Evolutionary conservation across 2,113 vertebrate species (phyloP).

Genomic region (Pterophyllum scalare): DNA sequence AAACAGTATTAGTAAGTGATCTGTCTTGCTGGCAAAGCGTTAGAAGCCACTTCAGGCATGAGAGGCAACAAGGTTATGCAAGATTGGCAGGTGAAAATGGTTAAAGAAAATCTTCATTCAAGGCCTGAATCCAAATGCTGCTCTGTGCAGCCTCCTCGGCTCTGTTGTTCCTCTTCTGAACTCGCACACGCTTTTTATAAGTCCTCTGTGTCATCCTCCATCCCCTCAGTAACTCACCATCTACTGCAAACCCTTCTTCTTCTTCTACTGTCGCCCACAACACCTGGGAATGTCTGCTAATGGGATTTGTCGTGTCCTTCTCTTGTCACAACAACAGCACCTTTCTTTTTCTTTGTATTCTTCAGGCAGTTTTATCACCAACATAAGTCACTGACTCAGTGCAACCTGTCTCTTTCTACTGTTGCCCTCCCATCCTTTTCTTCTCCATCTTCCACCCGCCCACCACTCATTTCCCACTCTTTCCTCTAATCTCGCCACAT

Average conservation of each 20-base stretch:
- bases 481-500: slow-evolving; percentile 20
- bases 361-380: slow-evolving; percentile 46
- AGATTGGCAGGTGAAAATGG: not conserved
- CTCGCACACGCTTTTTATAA: not conserved
- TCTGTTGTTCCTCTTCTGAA: not conserved
- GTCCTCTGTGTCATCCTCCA: not conserved
- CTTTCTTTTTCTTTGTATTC: slow-evolving; percentile 37
- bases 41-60: slow-evolving; percentile 24
- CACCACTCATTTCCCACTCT: slow-evolving; percentile 11
- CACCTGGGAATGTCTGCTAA: slow-evolving; percentile 53
- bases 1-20: slow-evolving; percentile 34
- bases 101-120: slow-evolving; percentile 16
- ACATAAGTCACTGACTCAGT: slow-evolving; percentile 59
- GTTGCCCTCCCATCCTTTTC: not conserved
- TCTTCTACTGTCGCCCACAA: slow-evolving; percentile 27
- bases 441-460: not conserved
- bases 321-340: slow-evolving; percentile 51
- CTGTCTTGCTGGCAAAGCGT: slow-evolving; percentile 36
- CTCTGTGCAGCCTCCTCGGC: not conserved
- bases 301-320: slow-evolving; percentile 38
- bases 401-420: slow-evolving; percentile 44
- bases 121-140: slow-evolving; percentile 6
- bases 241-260: slow-evolving; percentile 7
- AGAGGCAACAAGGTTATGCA: slow-evolving; percentile 34
- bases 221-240: not conserved